Evolutionary conservation across 1,140 invertebrate genomes (phyloP), one percentile per base, ranked within the genome.

Genomic region (Bombus soroeensis): DNA sequence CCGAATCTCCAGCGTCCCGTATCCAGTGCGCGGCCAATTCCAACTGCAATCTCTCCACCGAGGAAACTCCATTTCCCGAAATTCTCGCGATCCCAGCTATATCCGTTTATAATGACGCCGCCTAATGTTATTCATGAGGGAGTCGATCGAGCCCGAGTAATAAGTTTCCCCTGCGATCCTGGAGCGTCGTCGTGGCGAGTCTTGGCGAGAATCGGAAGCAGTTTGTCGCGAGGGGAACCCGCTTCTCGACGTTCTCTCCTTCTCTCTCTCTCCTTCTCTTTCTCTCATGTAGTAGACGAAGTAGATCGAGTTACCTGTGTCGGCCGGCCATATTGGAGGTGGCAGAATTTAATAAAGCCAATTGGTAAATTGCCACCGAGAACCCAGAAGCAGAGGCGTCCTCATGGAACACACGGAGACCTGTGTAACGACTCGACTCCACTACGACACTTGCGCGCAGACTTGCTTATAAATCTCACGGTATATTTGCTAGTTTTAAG

Each of bases 341-440:
- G 86, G 88, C 84, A 81, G 91, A 93, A 93, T 91, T 92, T 89
- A 90, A 93, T 93, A 93, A 93, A 91, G 89, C 87, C 91, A 91
- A 93, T 93, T 93, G 91, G 91, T 92, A 91, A 91, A 93, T 93
- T 93, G 89, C 90, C 91, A 93, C 86, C 68, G 90, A 90, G 88
- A 85, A 32, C 43, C 41, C 64, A 90, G 88, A 83, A 32, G 68
- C 41, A 64, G 73, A 62, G 76, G 39, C 18, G 76, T 25, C 39
- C 28, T 78, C 13, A 3, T 57, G 28, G 22, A 47, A 68, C 39
- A 22, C 28, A 39, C 25, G 4, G 74, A 25, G 76, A 70, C 32
- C 41, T 43, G 2, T 59, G 74, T 76, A 76, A 76, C n/a, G 34
- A 25, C n/a, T 15, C 32, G 66, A 71, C 32, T 68, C 47, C 66